Base-by-base conservation (phyloP, 2,888 invertebrate genomes). In the Diarsia dahlii region DNA sequence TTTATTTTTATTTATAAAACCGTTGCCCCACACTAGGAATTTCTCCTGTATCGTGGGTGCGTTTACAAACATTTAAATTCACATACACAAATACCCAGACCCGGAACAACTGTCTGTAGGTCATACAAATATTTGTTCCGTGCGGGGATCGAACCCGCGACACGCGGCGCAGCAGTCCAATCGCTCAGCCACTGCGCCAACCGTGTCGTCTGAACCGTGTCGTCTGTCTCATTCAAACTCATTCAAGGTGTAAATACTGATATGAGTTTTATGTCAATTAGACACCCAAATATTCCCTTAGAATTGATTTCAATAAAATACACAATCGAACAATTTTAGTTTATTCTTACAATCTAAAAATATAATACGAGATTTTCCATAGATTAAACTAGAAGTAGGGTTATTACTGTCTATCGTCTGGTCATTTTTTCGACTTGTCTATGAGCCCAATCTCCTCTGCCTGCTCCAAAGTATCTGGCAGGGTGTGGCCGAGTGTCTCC, bases 401-500 rank as follows among this genome's bases (percentile, higher is more conserved):
- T 78, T 39, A 48, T 10, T 28, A 10, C 0, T 34, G 34, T 23
- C 45, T 12, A 4, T 20, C 12, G 3, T 34, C 9, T 8, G 15
- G 8, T 79, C 13, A 84, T 52, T 66, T 18, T 39, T 39, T 58
- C 6, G 68, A 13, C 23, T 60, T 85, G 0, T 66, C 15, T 18
- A 54, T 75, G 4, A n/a, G 45, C 0, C 84, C 88, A 1, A 87
- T 77, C 1, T 75, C 10, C 0, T 67, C 76, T 13, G 87, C 87
- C 60, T 87, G 94, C 60, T 91, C 90, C 82, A 93, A 89, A 8
- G 92, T 92, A 66, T 93, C 92, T 0, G 93, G 93, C 3, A 87
- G 80, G 62, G 95, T 94, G 28, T 94, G 89, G 80, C 97, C 97
- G 13, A 96, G 94, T 1, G 97, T 97, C 92, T 97, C 97, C 0